Base-by-base conservation (phyloP, 2,888 invertebrate species). In the Drosophila melanosoma region DNA sequence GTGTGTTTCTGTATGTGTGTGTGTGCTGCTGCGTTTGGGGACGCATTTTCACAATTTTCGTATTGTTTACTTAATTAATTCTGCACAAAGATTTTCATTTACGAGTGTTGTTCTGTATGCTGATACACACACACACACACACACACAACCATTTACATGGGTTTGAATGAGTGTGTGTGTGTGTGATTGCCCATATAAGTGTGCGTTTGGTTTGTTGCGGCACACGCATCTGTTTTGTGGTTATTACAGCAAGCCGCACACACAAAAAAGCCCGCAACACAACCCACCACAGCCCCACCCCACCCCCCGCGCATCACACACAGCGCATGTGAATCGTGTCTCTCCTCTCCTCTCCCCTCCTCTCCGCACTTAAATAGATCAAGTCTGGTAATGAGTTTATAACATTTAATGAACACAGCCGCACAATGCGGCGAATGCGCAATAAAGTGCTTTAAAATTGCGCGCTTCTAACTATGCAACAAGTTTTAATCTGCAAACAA, bases 11-110 rank as follows among this genome's bases (percentile, higher is more conserved):
- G 23, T 68, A 26, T 32, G 23, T 45, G 40, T 12, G 23, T 53
- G 11, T 52, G 60, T 61, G 53, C 42, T 38, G 32, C 36, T 36
- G 57, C 69, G 83, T 81, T 85, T 83, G 88, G 83, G 84, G 84
- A 84, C 87, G 76, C 87, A 87, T 89, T 85, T 85, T 82, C 84
- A 87, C 89, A 85, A 85, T 85, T 89, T 85, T 89, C 85, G 82
- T 85, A 89, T 85, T 85, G 89, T 85, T 85, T 85, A 85, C 89
- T 85, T 85, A 85, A 85, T 85, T 85, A 85, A 85, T 85, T 85
- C 80, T 82, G 84, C 85, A 89, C 77, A 89, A 85, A 88, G 89
- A 88, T 88, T 84, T 86, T 74, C 87, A 84, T 76, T 89, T 79
- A 79, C 74, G 66, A 62, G 52, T 74, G 54, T 51, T 77, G 52